Conservation (phyloP, 2,888 invertebrate species). For the Rhyacophila evoluta region DNA sequence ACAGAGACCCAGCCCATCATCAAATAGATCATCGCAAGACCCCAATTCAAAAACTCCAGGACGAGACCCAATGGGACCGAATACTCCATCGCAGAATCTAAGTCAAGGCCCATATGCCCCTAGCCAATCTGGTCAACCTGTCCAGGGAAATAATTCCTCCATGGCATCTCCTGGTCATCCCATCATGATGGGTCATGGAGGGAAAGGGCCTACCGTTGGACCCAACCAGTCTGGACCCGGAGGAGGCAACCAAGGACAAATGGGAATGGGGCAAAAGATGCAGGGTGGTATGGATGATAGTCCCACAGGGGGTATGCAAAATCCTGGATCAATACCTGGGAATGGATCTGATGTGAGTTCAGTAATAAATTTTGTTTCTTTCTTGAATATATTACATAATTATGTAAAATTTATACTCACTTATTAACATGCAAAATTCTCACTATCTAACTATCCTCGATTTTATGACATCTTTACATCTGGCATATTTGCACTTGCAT, state of each 20-base stretch:
- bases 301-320: constrained; percentile 59
- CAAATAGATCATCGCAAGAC: constrained; percentile 65
- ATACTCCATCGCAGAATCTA: constrained; percentile 62
- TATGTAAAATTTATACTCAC: too few species aligned
- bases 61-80: constrained; percentile 61
- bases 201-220: constrained; percentile 32
- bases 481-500: too few species aligned
- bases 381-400: too few species aligned
- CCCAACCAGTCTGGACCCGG: constrained; percentile 35
- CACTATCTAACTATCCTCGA: too few species aligned
- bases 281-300: constrained; percentile 60
- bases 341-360: constrained; percentile 57
- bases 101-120: constrained; percentile 58
- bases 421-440: too few species aligned
- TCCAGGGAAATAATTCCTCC: constrained; percentile 60
- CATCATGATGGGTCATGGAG: constrained; percentile 27
- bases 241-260: neutral
- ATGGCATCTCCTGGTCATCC: neutral
- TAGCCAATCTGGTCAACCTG: constrained; percentile 23
- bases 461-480: too few species aligned
- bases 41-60: constrained; percentile 65
- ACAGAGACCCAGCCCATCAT: constrained; percentile 68
- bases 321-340: constrained; percentile 55
- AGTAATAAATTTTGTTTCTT: too few species aligned
- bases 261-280: constrained; percentile 26